phyloP scores from a whole-genome alignment of 2,113 vertebrate species.

The Rynchops niger region DNA sequence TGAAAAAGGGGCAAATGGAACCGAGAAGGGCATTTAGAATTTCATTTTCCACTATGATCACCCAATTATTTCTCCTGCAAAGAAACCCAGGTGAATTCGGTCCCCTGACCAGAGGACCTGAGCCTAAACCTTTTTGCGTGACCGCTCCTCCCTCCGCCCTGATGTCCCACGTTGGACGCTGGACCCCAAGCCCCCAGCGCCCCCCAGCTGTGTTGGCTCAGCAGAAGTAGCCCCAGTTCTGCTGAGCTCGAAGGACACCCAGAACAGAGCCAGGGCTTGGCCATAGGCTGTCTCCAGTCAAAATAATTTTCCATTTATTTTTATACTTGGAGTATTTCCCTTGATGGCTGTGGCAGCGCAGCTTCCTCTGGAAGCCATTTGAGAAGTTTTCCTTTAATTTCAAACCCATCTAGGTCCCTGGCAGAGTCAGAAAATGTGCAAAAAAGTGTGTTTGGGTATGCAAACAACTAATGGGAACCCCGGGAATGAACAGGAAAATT shows the following conservation, averaged over 20 bases:
- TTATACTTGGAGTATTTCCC: background rate
- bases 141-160: background rate
- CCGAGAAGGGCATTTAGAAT: background rate
- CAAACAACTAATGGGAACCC: background rate
- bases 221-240: background rate
- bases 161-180: background rate
- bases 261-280: background rate
- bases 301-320: background rate
- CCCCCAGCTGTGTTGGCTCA: fast-evolving
- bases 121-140: background rate
- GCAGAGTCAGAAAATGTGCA: background rate
- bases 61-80: background rate
- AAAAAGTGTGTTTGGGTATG: background rate
- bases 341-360: background rate
- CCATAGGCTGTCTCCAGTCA: background rate
- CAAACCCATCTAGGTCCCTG: background rate
- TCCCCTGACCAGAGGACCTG: background rate
- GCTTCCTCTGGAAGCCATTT: background rate
- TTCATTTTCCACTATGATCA: background rate
- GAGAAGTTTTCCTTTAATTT: background rate
- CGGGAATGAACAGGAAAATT: background rate
- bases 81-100: background rate
- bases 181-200: background rate
- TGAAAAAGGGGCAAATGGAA: background rate
- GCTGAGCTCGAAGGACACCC: background rate